These are phyloP conservation scores for Tricholauxania praeusta DNA, from an alignment of 2,888 invertebrate species.

Conservation along the genomic window DNA sequence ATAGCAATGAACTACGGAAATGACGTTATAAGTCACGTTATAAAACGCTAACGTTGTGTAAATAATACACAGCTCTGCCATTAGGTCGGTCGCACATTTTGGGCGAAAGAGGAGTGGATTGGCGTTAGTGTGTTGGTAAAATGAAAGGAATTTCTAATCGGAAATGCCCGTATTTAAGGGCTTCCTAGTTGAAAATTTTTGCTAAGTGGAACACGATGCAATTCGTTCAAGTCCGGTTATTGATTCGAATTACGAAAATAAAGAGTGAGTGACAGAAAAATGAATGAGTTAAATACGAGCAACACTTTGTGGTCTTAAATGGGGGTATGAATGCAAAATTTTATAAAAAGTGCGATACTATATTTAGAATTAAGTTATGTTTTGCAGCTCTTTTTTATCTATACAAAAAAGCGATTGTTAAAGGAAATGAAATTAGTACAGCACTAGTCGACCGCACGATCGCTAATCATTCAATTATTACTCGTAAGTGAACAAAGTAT, in stretches of 20 bases:
- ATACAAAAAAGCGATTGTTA: too few species aligned
- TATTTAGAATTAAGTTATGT: too few species aligned
- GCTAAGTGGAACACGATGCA: neutral
- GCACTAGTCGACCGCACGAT: too few species aligned
- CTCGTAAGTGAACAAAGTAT: too few species aligned
- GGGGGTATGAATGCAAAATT: too few species aligned
- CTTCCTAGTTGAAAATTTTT: neutral
- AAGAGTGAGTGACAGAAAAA: neutral
- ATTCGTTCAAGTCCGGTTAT: too few species aligned
- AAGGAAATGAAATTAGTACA: too few species aligned
- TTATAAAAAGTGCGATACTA: too few species aligned
- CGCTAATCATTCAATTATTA: too few species aligned
- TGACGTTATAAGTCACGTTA: constrained; percentile 44
- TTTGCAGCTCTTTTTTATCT: too few species aligned
- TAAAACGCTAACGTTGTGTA: constrained; percentile 26
- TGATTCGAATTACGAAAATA: neutral
- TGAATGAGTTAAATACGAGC: neutral
- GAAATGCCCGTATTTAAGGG: constrained; percentile 9
- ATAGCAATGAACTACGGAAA: constrained; percentile 51
- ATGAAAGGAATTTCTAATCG: neutral
- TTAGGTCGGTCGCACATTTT: neutral
- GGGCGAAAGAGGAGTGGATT: neutral
- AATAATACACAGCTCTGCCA: constrained; percentile 12
- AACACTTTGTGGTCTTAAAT: too few species aligned
- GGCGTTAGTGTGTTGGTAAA: neutral